Base-by-base conservation (phyloP, 2,113 vertebrate species). In the Dicerorhinus sumatrensis region DNA sequence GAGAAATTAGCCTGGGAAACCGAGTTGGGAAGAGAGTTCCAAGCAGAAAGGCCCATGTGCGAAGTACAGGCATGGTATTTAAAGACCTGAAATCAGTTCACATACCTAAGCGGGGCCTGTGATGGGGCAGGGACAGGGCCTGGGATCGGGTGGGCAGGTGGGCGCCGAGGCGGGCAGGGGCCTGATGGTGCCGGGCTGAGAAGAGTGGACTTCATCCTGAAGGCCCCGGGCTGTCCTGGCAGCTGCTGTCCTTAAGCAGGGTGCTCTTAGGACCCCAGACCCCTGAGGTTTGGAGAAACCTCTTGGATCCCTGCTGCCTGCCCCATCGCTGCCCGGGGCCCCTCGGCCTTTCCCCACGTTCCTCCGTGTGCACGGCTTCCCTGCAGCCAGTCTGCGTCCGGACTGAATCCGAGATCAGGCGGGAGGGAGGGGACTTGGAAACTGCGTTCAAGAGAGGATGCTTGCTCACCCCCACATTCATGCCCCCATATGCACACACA, bases 251-350 rank as follows among this genome's bases (percentile, higher is more conserved):
- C 31, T 75, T 13, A 33, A 11, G 8, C 12, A 20, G 16, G 51
- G 5, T 7, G 73, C 60, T 72, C 29, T 39, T 9, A 23, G 58
- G n/a, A 54, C 3, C 31, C 87, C 3, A 4, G 5, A 7, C 4
- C 18, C 33, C 46, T 6, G 5, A 6, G 27, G 3, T 21, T 16
- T 2, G 21, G 25, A 8, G 73, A 86, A 72, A 29, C 6, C 11
- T 33, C 75, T 62, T 2, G 0, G 27, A 42, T 33, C 33, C 75
- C n/a, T 12, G 0, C 75, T 11, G 27, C 80, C 2, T 0, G n/a
- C 39, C 69, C 33, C 3, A 0, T 39, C 1, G 0, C 23, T 13
- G 13, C 27, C 7, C 0, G 0, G 1, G 36, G 8, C 54, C 62
- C 1, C 31, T 23, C 27, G 33, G 65, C 23, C 25, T 62, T 36